Evolutionary conservation across 2,113 vertebrate genomes (phyloP).

Genomic region (Atlantisia rogersi): DNA sequence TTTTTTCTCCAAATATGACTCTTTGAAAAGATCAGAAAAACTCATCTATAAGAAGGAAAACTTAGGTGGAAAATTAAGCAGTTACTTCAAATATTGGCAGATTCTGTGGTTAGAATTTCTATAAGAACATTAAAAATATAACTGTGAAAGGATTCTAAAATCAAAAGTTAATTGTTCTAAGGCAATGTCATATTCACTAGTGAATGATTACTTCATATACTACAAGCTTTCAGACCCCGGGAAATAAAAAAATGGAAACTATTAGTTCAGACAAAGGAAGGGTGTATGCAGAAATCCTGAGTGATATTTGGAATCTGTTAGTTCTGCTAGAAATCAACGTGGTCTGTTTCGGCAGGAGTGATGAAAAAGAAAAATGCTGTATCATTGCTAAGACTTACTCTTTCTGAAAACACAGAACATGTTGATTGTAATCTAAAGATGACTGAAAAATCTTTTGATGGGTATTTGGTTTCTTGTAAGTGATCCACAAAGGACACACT

Average conservation of each 20-base stretch:
- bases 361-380: not conserved
- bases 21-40: not conserved
- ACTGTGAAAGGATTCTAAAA: not conserved
- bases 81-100: not conserved
- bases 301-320: not conserved
- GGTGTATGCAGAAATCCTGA: not conserved
- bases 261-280: not conserved
- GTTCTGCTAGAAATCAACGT: not conserved
- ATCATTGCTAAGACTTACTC: not conserved
- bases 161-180: not conserved
- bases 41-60: not conserved
- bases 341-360: not conserved
- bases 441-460: not conserved
- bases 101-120: not conserved
- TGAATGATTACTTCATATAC: not conserved
- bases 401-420: not conserved
- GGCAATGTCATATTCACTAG: not conserved
- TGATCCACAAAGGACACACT: not conserved
- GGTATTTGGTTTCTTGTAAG: not conserved
- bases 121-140: not conserved
- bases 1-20: not conserved
- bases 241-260: not conserved
- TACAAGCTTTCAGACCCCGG: not conserved
- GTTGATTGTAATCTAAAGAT: not conserved
- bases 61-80: not conserved